Conservation (phyloP, 2,113 vertebrate species). For the Lagopus muta region DNA sequence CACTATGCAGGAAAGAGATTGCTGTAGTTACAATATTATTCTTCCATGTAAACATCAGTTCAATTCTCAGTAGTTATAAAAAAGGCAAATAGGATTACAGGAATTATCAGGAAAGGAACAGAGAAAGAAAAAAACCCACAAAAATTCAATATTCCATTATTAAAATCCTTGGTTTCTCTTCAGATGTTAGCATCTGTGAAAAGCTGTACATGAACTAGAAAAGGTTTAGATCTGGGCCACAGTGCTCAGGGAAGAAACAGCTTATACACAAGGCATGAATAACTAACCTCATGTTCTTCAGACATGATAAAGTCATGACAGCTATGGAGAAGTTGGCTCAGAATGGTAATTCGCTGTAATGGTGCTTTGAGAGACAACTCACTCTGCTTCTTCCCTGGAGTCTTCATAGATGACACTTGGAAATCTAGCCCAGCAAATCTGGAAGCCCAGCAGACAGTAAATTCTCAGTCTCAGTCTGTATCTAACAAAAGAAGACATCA, state of each 20-base stretch:
- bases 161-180: background rate
- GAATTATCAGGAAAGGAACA: background rate
- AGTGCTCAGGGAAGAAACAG: background rate
- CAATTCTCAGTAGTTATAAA: background rate
- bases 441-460: background rate
- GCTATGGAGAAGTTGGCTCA: background rate
- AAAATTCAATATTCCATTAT: background rate
- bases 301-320: background rate
- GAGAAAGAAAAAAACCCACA: background rate
- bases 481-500: background rate
- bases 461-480: background rate
- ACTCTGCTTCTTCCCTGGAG: background rate
- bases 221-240: background rate
- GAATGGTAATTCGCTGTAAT: background rate
- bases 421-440: background rate
- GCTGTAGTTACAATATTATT: background rate
- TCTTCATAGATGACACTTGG: background rate
- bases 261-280: background rate
- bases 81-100: background rate
- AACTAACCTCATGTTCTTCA: background rate
- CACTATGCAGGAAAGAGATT: background rate
- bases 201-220: background rate
- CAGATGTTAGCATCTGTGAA: background rate
- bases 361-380: background rate
- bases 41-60: background rate